These are phyloP conservation scores for Sylvia atricapilla DNA, from an alignment of 2,113 vertebrate genomes.

Conservation along the genomic window DNA sequence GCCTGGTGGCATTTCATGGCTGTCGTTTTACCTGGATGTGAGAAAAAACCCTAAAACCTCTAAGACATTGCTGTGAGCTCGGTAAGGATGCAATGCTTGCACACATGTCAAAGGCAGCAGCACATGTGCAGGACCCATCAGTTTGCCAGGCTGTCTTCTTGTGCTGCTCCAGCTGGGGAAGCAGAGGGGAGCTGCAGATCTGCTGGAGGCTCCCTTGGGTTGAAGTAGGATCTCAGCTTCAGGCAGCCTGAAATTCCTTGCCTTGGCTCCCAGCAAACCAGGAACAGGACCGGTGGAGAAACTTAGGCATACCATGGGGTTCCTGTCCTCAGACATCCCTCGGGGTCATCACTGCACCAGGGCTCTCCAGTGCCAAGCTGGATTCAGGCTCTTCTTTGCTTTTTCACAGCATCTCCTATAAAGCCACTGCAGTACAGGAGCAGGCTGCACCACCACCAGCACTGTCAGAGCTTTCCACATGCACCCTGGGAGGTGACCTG, in stretches of 20 bases:
- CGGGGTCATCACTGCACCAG: neutral
- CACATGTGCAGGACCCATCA: fast-evolving
- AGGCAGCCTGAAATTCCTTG: neutral
- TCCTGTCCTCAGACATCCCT: neutral
- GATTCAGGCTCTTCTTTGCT: neutral
- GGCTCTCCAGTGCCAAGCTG: neutral
- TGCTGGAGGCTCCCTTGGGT: neutral
- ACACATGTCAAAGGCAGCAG: neutral
- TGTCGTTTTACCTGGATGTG: neutral
- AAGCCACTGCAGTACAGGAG: neutral
- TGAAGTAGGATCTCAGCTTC: neutral
- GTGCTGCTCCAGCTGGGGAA: neutral
- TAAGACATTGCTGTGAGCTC: neutral
- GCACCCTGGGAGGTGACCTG: neutral
- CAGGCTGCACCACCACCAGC: neutral
- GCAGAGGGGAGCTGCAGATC: neutral
- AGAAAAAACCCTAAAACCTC: neutral
- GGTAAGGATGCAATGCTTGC: neutral
- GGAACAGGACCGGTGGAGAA: neutral
- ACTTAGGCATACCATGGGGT: neutral
- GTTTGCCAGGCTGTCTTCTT: neutral
- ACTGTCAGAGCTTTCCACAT: neutral
- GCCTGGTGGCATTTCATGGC: neutral
- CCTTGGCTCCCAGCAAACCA: neutral
- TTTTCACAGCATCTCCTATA: fast-evolving